Evolutionary conservation across 2,888 invertebrate species (phyloP), one percentile per base, ranked within the genome.

Genomic region (Arge pagana): DNA sequence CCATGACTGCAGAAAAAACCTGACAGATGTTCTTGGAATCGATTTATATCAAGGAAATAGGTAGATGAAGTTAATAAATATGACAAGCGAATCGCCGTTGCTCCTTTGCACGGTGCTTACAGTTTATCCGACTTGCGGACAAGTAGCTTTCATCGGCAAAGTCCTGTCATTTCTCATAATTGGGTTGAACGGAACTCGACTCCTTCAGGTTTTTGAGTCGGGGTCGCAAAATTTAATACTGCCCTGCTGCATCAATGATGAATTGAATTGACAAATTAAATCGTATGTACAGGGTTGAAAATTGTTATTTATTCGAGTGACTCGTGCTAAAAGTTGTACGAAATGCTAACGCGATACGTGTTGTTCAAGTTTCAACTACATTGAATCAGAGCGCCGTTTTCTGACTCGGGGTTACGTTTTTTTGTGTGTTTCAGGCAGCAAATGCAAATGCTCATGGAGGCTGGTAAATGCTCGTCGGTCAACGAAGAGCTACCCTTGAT

Each of bases 21-120:
- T 93, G 53, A 79, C 79, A 28, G 89, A 91, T 70, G 90, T 91
- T 45, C 81, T 93, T 36, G 86, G 85, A 48, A 83, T 92, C 64
- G 88, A 89, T 60, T 81, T 93, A 26, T 93, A 88, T 77, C 84
- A 87, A 70, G 92, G 90, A 64, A 93, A 93, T 78, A 81, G 87
- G 93, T 93, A 69, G 85, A 86, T 83, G 45, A 41, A 23, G 16
- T 26, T 8, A 13, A 2, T 16, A 2, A 36, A 16, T 18, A 16
- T 19, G 6, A n/a, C 7, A 3, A 18, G 18, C 4, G 3, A 13
- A 8, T n/a, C n/a, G n/a, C n/a, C n/a, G n/a, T n/a, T n/a, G n/a
- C n/a, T n/a, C n/a, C n/a, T n/a, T n/a, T n/a, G n/a, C n/a, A n/a
- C n/a, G n/a, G n/a, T n/a, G n/a, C n/a, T n/a, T n/a, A n/a, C n/a